These are phyloP conservation scores for Porites evermanni DNA, from an alignment of 92 coral and sea anemone genomes.

Conservation along the genomic window DNA sequence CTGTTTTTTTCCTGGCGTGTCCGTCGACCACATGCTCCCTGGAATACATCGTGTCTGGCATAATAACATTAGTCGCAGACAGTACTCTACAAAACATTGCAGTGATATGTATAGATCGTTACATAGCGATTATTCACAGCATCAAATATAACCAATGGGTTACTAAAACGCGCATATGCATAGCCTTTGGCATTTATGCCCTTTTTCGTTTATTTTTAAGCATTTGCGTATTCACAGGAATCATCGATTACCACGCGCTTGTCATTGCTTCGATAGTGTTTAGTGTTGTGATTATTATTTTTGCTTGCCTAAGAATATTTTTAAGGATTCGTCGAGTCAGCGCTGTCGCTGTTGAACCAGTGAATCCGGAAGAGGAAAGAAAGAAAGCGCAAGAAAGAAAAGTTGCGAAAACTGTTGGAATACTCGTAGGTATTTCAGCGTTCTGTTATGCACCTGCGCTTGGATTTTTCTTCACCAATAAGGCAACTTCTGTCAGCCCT, in stretches of 20 bases:
- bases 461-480: slow-evolving; percentile 18
- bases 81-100: slow-evolving; percentile 50
- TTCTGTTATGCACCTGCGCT: slow-evolving; percentile 28
- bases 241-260: slow-evolving; percentile 30
- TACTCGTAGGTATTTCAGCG: neutral
- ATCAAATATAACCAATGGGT: slow-evolving; percentile 24
- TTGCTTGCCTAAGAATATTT: slow-evolving; percentile 21
- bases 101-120: slow-evolving; percentile 44
- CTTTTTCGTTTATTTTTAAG: slow-evolving; percentile 44
- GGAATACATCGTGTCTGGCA: slow-evolving; percentile 43
- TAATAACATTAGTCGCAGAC: slow-evolving; percentile 38
- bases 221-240: slow-evolving; percentile 41
- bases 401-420: slow-evolving; percentile 19
- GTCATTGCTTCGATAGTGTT: slow-evolving; percentile 35
- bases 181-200: slow-evolving; percentile 33
- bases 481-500: neutral
- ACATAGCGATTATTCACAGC: slow-evolving; percentile 40
- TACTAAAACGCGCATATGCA: slow-evolving; percentile 26
- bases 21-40: slow-evolving; percentile 34
- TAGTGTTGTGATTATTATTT: slow-evolving; percentile 8
- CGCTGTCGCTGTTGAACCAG: slow-evolving; percentile 7
- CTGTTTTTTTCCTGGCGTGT: slow-evolving; percentile 29
- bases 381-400: slow-evolving; percentile 26
- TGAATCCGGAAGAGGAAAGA: slow-evolving; percentile 38
- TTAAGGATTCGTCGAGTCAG: slow-evolving; percentile 31